These are phyloP conservation scores for Agapetus fuscipes DNA, from an alignment of 2,888 invertebrate species.

Conservation along the genomic window DNA sequence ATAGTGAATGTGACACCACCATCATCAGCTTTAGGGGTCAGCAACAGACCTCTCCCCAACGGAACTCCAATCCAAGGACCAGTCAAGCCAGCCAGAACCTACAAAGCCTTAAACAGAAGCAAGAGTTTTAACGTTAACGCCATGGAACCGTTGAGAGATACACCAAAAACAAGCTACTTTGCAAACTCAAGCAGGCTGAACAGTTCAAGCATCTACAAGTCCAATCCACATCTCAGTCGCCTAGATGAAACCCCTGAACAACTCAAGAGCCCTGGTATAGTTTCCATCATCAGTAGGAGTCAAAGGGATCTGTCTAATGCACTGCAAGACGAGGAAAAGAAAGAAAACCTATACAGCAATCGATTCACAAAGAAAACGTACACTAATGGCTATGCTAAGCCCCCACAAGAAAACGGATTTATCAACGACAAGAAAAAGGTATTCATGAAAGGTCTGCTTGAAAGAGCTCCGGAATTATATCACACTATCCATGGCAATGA, in stretches of 20 bases:
- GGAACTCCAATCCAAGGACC: constrained; percentile 48
- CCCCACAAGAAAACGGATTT: constrained; percentile 34
- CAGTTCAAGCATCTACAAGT: constrained; percentile 58
- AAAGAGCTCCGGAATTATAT: constrained; percentile 62
- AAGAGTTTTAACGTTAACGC: constrained; percentile 81
- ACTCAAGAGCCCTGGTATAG: constrained; percentile 76
- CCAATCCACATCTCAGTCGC: constrained; percentile 65
- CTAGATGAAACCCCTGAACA: constrained; percentile 61
- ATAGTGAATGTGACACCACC: constrained; percentile 41
- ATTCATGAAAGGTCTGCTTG: constrained; percentile 59
- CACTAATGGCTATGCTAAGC: constrained; percentile 40
- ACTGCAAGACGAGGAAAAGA: constrained; percentile 42
- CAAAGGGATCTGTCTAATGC: constrained; percentile 67
- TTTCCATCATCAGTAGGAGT: constrained; percentile 76
- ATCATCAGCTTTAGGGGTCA: constrained; percentile 29
- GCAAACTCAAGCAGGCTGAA: constrained; percentile 38
- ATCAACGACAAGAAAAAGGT: constrained; percentile 55
- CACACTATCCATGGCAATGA: constrained; percentile 60
- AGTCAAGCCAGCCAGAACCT: constrained; percentile 69
- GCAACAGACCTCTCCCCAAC: constrained; percentile 31
- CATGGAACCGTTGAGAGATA: constrained; percentile 35
- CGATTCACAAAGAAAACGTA: constrained; percentile 48
- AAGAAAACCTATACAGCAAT: constrained; percentile 45
- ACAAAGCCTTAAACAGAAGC: constrained; percentile 68
- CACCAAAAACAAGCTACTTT: constrained; percentile 38